Evolutionary conservation across 2,888 invertebrate species (phyloP), one percentile per base, ranked within the genome.

Genomic region (Tryphoninae sp.): DNA sequence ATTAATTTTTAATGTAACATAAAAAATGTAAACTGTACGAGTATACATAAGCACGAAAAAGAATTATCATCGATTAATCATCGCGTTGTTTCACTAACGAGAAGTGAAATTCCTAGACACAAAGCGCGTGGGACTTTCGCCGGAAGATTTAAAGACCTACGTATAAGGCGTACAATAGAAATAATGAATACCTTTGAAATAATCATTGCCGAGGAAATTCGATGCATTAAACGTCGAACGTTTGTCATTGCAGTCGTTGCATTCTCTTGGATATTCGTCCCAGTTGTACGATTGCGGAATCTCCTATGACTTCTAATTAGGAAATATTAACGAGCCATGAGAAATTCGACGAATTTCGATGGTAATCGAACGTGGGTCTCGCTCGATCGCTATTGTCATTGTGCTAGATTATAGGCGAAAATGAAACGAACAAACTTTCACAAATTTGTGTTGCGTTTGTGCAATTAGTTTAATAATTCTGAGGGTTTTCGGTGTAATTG

Each of bases 401-500:
- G 13, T 45, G 45, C 45, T 45, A 45, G 13, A 45, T 45, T 45
- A 45, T 11, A 13, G 13, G 9, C 33, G 33, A 33, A 6, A 11
- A 45, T 2, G 45, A 45, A 13, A 45, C 11, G 45, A 13, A 13
- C 11, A 45, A 45, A 13, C 59, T 74, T 45, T 62, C 58, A 74
- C 71, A 65, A 53, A 42, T 26, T 53, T 45, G 13, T 45, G 19
- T 13, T 45, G 13, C 13, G n/a, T 11, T 1, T 19, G 49, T 1
- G 33, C 33, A 33, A 33, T 26, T 49, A 23, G 49, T 33, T 42
- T 69, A n/a, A 53, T 13, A 13, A 40, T 23, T 55, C 59, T 42
- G 22, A 53, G 49, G 58, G 58, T 69, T 73, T 73, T 78, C 78
- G 78, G 64, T 62, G 78, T 81, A 81, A 81, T 81, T 81, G 73